phyloP scores from a whole-genome alignment of 2,888 invertebrate genomes.

The Elegia similella region DNA sequence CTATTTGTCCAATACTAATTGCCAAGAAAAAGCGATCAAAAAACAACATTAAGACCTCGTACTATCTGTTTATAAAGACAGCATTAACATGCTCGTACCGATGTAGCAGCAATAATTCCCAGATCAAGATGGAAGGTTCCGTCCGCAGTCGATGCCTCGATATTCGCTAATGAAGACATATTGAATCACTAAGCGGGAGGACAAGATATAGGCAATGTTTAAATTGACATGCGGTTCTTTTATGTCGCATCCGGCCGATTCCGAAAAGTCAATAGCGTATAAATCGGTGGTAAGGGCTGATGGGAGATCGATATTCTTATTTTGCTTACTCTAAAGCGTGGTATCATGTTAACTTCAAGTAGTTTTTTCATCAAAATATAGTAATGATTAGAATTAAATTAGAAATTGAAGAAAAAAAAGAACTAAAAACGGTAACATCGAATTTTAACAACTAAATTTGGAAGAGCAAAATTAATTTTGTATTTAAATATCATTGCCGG shows the following conservation, averaged over 20 bases:
- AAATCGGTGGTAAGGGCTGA: slow-evolving; percentile 10
- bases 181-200: slow-evolving; percentile 76
- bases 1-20: neutral
- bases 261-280: slow-evolving; percentile 25
- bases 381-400: too few species aligned
- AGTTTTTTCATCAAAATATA: too few species aligned
- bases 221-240: slow-evolving; percentile 75
- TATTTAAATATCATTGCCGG: too few species aligned
- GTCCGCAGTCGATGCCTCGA: slow-evolving; percentile 66
- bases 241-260: slow-evolving; percentile 55
- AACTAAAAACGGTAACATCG: too few species aligned
- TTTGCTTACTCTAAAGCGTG: neutral
- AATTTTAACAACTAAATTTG: too few species aligned
- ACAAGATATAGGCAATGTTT: slow-evolving; percentile 75
- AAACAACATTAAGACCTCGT: neutral
- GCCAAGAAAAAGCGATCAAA: neutral
- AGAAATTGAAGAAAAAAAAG: neutral
- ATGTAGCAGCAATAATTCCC: slow-evolving; percentile 58
- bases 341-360: neutral
- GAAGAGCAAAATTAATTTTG: too few species aligned
- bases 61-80: slow-evolving; percentile 10
- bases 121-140: slow-evolving; percentile 75
- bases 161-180: slow-evolving; percentile 80
- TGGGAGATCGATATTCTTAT: neutral
- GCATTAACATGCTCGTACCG: slow-evolving; percentile 28